These are phyloP conservation scores for Cynoglossus semilaevis DNA, from an alignment of 2,113 vertebrate genomes.

Conservation along the genomic window DNA sequence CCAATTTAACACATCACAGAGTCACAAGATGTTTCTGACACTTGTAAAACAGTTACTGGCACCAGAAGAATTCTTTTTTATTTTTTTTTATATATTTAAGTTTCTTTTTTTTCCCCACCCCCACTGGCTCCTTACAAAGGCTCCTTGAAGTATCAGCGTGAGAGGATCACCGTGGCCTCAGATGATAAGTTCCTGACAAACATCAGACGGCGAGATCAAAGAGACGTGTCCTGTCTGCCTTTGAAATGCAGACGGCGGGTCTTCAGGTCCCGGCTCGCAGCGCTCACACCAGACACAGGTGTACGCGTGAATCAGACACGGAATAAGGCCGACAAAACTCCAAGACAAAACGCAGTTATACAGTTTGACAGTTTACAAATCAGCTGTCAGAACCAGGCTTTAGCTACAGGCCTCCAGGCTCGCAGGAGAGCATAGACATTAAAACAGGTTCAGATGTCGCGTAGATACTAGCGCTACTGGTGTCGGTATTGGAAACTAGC, in stretches of 20 bases:
- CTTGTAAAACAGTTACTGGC: constrained; percentile 34
- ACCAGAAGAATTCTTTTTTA: too few species aligned
- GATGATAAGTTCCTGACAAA: constrained; percentile 58
- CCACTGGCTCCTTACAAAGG: constrained; percentile 28
- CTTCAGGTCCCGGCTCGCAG: constrained; percentile 4
- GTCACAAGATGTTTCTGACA: constrained; percentile 32
- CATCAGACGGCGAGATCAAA: constrained; percentile 69
- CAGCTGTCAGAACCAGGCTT: neutral
- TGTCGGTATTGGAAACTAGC: too few species aligned
- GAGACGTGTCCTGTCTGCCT: constrained; percentile 27
- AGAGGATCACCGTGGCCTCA: constrained; percentile 28
- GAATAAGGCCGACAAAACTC: neutral
- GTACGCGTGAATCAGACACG: neutral
- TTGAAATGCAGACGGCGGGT: constrained; percentile 21
- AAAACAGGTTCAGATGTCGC: too few species aligned
- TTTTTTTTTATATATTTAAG: constrained; percentile 45
- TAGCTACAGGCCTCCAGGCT: neutral
- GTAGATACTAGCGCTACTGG: too few species aligned
- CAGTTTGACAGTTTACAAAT: neutral
- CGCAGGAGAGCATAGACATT: too few species aligned
- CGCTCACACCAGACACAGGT: neutral
- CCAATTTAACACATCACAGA: constrained; percentile 50
- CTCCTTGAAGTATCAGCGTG: constrained; percentile 28
- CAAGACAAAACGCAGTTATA: neutral
- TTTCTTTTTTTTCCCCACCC: constrained; percentile 10